Evolutionary conservation across 2,888 invertebrate species (phyloP).

Genomic region (Pristionchus fissidentatus): DNA sequence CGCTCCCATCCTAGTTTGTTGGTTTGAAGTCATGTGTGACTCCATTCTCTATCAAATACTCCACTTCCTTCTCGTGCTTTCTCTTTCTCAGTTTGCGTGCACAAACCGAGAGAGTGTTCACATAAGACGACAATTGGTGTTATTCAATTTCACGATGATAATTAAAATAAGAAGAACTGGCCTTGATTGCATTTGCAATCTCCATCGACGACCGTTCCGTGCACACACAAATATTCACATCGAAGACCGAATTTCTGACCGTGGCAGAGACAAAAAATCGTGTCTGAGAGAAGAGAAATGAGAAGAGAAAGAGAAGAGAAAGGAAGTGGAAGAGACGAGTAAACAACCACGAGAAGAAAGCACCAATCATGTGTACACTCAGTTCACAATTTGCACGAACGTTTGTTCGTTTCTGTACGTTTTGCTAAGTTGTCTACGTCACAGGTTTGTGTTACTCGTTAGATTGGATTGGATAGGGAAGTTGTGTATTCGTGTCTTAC

Average conservation of each 20-base stretch:
- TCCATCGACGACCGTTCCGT: constrained; percentile 57
- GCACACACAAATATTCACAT: constrained; percentile 55
- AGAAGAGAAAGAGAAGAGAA: not conserved
- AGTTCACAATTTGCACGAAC: too few relatives aligned
- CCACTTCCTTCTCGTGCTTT: not conserved
- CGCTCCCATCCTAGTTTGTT: too few relatives aligned
- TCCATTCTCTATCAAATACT: not conserved
- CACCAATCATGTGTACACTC: too few relatives aligned
- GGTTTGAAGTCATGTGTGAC: not conserved
- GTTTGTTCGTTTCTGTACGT: too few relatives aligned
- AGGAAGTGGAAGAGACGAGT: not conserved
- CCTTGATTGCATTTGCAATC: constrained; percentile 54
- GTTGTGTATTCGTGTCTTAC: too few relatives aligned
- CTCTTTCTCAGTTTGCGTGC: not conserved
- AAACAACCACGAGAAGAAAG: not conserved
- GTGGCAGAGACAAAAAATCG: not conserved
- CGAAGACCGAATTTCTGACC: constrained; percentile 49
- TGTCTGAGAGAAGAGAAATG: not conserved
- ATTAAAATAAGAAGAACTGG: not conserved
- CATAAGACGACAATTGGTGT: too few relatives aligned
- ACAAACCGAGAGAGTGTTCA: too few relatives aligned
- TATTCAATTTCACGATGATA: too few relatives aligned
- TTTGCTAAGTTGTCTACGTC: too few relatives aligned
- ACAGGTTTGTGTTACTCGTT: too few relatives aligned
- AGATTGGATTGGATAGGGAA: too few relatives aligned